A percentile compares a stretch with the other conserved stretches of the same genome.
These are phyloP conservation scores for Drosophila prosaltans DNA, from an alignment of 1,140 invertebrate genomes.

Conservation along the genomic window DNA sequence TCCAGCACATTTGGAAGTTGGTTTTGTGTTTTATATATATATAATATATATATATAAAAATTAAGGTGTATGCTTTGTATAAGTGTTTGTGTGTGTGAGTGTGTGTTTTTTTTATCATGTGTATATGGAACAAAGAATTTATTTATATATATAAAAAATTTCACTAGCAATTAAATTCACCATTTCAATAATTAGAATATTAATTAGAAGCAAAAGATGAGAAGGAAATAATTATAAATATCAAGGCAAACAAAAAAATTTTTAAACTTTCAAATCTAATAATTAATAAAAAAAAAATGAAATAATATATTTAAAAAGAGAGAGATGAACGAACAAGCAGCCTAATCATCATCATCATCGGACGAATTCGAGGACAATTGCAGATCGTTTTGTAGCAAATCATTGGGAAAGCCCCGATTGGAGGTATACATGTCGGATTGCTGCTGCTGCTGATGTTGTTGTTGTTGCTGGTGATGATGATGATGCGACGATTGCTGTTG, in stretches of 20 bases:
- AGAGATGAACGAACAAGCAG: slow-evolving; percentile 18
- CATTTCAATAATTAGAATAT: slow-evolving; percentile 70
- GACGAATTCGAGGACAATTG: slow-evolving; percentile 85
- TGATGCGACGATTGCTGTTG: slow-evolving; percentile 32
- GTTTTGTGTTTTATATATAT: slow-evolving; percentile 25
- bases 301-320: slow-evolving; percentile 31
- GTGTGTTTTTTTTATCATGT: slow-evolving; percentile 38
- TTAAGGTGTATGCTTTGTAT: slow-evolving; percentile 50
- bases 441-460: slow-evolving; percentile 41
- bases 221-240: slow-evolving; percentile 58
- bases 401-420: slow-evolving; percentile 84
- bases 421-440: slow-evolving; percentile 75
- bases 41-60: slow-evolving; percentile 42
- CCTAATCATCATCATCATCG: slow-evolving; percentile 79
- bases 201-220: slow-evolving; percentile 69
- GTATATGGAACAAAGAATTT: slow-evolving; percentile 63
- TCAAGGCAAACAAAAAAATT: slow-evolving; percentile 46
- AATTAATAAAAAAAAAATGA: slow-evolving; percentile 21
- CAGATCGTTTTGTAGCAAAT: slow-evolving; percentile 88
- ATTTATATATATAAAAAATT: slow-evolving; percentile 77
- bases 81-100: slow-evolving; percentile 27
- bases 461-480: slow-evolving; percentile 67
- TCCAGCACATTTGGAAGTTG: slow-evolving; percentile 64
- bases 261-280: slow-evolving; percentile 18
- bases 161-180: slow-evolving; percentile 78